Evolutionary conservation across 2,888 invertebrate genomes (phyloP).

Genomic region (Melipona beecheii): DNA sequence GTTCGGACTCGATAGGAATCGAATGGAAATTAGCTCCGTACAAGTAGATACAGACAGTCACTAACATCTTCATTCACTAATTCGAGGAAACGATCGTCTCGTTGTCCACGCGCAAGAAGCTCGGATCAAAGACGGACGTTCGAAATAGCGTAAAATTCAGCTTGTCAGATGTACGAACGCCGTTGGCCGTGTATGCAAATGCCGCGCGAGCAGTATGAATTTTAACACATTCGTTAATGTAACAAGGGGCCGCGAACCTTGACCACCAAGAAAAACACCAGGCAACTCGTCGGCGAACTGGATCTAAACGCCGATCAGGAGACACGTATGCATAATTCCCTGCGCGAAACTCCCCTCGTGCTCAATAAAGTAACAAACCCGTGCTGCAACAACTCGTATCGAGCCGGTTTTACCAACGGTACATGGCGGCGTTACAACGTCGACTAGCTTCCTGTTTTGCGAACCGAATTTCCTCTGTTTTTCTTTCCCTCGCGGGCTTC

Average conservation of each 20-base stretch:
- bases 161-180: constrained; percentile 10
- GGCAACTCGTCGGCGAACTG: constrained; percentile 45
- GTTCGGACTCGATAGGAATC: too few species aligned
- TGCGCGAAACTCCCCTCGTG: constrained; percentile 43
- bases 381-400: constrained; percentile 7
- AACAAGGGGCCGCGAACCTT: constrained; percentile 42
- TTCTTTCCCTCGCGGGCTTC: not conserved
- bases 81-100: too few species aligned
- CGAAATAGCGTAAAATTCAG: constrained; percentile 2
- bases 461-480: constrained; percentile 30
- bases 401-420: constrained; percentile 60
- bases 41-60: too few species aligned
- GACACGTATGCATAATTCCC: constrained; percentile 26
- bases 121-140: not conserved
- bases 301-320: constrained; percentile 46
- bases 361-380: not conserved
- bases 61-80: too few species aligned
- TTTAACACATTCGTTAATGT: constrained; percentile 29
- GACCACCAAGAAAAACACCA: constrained; percentile 51
- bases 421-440: constrained; percentile 35
- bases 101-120: not conserved
- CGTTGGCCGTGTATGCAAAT: constrained; percentile 2
- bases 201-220: constrained; percentile 5
- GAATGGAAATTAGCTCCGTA: too few species aligned
- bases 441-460: constrained; percentile 35